Evolutionary conservation across 2,113 vertebrate species (phyloP).

Genomic region (Amphiprion ocellaris): DNA sequence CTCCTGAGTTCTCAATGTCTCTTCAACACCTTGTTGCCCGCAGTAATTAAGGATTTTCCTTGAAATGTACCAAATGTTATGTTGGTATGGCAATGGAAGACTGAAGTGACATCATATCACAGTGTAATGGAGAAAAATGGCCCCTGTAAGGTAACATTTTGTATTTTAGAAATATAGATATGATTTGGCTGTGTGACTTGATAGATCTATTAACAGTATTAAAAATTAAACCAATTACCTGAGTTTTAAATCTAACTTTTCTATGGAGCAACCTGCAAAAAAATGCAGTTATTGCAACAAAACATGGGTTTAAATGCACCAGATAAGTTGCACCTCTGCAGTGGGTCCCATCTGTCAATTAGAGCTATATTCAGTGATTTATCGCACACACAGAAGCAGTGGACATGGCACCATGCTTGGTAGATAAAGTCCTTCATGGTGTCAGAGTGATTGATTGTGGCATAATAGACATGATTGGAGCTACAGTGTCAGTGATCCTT

Average conservation of each 20-base stretch:
- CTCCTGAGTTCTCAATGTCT: slow-evolving; percentile 3
- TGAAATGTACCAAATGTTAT: neutral
- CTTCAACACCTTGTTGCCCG: neutral
- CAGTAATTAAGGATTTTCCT: neutral
- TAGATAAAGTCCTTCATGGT: slow-evolving; percentile 51
- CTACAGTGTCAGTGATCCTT: slow-evolving; percentile 32
- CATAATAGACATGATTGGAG: slow-evolving; percentile 34
- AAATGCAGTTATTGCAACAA: neutral
- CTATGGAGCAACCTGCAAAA: too few relatives aligned
- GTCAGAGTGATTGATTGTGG: slow-evolving; percentile 64
- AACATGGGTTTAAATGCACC: slow-evolving; percentile 5
- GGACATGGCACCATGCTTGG: slow-evolving; percentile 26
- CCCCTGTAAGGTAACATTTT: too few relatives aligned
- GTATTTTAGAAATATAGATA: too few relatives aligned
- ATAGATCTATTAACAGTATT: too few relatives aligned
- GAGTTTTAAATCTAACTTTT: too few relatives aligned
- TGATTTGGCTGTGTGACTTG: too few relatives aligned
- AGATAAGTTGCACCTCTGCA: neutral
- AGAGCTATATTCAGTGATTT: slow-evolving; percentile 30
- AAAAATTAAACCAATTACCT: too few relatives aligned
- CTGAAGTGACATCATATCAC: too few relatives aligned
- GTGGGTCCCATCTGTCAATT: slow-evolving; percentile 48
- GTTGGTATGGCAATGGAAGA: too few relatives aligned
- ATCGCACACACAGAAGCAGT: slow-evolving; percentile 19
- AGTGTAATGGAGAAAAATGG: too few relatives aligned